Percentiles rank a stretch among this genome's conserved stretches.
Evolutionary conservation across 2,113 vertebrate species (phyloP).

Genomic region (Patagioenas fasciata): DNA sequence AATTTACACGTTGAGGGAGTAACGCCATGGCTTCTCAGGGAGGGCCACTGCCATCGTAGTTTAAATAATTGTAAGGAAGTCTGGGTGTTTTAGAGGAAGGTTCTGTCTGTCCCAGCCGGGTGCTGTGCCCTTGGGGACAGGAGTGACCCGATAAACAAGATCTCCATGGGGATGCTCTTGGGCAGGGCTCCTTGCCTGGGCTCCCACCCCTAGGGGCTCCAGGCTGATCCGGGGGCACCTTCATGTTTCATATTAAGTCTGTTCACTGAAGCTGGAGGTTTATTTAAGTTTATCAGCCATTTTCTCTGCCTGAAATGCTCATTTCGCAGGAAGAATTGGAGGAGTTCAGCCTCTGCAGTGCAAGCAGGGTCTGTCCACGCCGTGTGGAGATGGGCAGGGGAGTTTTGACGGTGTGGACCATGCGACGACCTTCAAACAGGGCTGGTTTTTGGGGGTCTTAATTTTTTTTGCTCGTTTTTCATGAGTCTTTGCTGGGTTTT

Average conservation of each 20-base stretch:
- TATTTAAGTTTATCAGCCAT: background rate
- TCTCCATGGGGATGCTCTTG: background rate
- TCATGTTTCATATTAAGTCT: background rate
- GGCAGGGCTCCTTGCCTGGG: background rate
- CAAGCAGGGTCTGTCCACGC: background rate
- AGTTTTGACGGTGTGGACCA: background rate
- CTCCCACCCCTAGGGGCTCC: background rate
- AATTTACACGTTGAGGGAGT: background rate
- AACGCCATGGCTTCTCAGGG: background rate
- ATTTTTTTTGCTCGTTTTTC: background rate
- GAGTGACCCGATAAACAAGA: background rate
- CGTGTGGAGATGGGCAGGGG: background rate
- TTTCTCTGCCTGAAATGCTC: background rate
- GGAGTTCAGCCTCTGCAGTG: background rate
- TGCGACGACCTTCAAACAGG: background rate
- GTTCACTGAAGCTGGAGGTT: background rate
- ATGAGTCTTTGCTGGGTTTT: background rate
- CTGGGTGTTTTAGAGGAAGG: background rate
- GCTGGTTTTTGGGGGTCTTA: too few relatives aligned
- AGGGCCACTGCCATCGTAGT: background rate
- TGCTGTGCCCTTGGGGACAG: background rate
- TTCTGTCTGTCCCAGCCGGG: background rate
- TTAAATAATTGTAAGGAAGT: background rate
- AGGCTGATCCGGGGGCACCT: background rate
- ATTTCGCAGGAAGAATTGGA: background rate